Base-by-base conservation (phyloP, 1,140 invertebrate species). In the Neodiprion virginianus region DNA sequence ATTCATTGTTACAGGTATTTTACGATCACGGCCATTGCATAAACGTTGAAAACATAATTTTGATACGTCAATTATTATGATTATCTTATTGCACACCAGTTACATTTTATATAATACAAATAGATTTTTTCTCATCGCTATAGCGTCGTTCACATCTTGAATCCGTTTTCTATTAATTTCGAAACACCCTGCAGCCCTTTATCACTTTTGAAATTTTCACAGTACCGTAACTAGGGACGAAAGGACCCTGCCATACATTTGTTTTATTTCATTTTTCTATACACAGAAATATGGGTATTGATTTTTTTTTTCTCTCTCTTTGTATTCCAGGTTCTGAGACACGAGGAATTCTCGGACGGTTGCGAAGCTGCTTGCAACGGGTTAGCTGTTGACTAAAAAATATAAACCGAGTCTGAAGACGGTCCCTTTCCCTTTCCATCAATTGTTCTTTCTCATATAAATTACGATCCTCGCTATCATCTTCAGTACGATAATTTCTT, bases 361-460 rank as follows among this genome's bases (percentile, higher is more conserved):
- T 99, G 98, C 89, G 95, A 97, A 83, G 98, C 98, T 50, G 91
- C 95, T 69, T 99, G 98, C 82, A 99, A 99, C 92, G 98, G 98
- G 96, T 98, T 90, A 91, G 87, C 86, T 76, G 5, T 40, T 40
- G 28, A 5, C 28, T 40, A 40, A 1, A 40, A 40, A 40, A 40
- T 40, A 40, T 5, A 40, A 40, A 40, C 28, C 28, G 0, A 40
- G 28, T 40, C 28, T 2, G 28, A 40, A 40, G 2, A 40, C 28
- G 0, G 1, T 40, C 0, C 28, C 28, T 40, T 76, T 67, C 74
- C 28, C 72, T 67, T 76, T 76, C 75, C 50, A 70, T 72, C 75
- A 61, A 66, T 70, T 74, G 21, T 72, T 14, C 68, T 77, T 74
- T 67, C 48, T 75, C 78, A 23, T 71, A 65, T 74, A 49, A n/a